Base-by-base conservation (phyloP, 2,888 invertebrate species). In the Graphium colonna region DNA sequence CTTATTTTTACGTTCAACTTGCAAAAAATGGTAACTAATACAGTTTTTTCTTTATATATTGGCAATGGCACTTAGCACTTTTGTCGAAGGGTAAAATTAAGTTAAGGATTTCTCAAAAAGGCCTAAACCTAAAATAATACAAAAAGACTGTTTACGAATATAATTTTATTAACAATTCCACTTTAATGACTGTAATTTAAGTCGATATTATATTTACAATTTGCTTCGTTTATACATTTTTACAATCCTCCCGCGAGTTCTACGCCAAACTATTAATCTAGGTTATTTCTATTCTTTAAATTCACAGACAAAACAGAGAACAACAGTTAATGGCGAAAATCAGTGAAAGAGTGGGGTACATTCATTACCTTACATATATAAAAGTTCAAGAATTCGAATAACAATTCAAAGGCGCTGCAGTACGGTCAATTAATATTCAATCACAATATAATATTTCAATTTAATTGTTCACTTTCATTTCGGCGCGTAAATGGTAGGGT, bases 121-220 rank as follows among this genome's bases (percentile, higher is more conserved):
- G 41, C 36, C 33, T 28, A 12, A 15, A 15, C 43, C 17, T 55
- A 54, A 64, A 79, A 83, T 80, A 81, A 84, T 78, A 86, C 76
- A 68, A 69, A 57, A 43, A 51, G 56, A 51, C 73, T 86, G 87
- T 84, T 88, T 89, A 88, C 75, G 89, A 89, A 89, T 89, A 89
- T 89, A 89, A 82, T 88, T 89, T 89, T 89, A 89, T 88, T 89
- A 89, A 89, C 89, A 89, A 85, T 86, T 77, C 88, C 85, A 87
- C 80, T 87, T 89, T 87, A 88, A 84, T 89, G 89, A 89, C 87
- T 89, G 88, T 85, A 86, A 60, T 84, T 77, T 83, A 81, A 87
- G 86, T 86, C 87, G 83, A 84, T 87, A 86, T 82, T 68, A 69
- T 88, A 88, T 88, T 82, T 89, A 89, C 88, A 89, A 82, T 84